Conservation (phyloP, 2,797 vertebrate genomes). For the Sebastiscus tertius region DNA sequence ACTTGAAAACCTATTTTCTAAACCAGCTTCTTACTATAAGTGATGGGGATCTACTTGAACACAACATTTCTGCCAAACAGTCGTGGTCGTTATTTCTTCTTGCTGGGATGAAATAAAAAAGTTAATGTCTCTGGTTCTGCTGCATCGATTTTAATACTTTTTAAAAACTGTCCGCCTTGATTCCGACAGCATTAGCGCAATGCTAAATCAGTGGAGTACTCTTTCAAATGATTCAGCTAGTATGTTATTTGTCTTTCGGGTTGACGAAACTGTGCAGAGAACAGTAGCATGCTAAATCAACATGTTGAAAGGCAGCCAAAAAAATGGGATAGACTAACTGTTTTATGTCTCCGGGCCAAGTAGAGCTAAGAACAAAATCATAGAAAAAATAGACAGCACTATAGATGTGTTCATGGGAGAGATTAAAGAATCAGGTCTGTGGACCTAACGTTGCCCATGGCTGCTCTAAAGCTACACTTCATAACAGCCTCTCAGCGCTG, state of each 20-base stretch:
- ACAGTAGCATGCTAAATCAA: not conserved
- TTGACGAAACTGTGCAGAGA: not conserved
- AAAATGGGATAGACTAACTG: not conserved
- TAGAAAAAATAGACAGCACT: not conserved
- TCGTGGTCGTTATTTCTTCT: not conserved
- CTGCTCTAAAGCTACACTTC: constrained; percentile 25
- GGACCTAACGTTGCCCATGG: not conserved
- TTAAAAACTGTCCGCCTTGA: not conserved
- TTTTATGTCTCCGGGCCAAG: not conserved
- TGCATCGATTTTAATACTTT: not conserved
- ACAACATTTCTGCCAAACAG: not conserved
- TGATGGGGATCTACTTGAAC: not conserved
- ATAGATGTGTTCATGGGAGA: constrained; percentile 2
- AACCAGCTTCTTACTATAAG: not conserved
- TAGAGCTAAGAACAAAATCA: not conserved
- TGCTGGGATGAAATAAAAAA: not conserved
- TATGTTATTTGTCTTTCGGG: not conserved
- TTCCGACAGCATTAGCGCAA: not conserved
- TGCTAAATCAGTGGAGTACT: not conserved
- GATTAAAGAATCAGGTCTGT: constrained; percentile 6
- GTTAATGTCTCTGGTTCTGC: not conserved
- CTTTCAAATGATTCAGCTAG: not conserved
- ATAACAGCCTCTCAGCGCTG: constrained; percentile 30
- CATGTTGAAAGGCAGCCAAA: not conserved
- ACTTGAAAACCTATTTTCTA: not conserved